A percentile compares a stretch with the other conserved stretches of the same genome.
These are phyloP conservation scores for Triops longicaudatus DNA, from an alignment of 1,140 invertebrate genomes.

Conservation along the genomic window DNA sequence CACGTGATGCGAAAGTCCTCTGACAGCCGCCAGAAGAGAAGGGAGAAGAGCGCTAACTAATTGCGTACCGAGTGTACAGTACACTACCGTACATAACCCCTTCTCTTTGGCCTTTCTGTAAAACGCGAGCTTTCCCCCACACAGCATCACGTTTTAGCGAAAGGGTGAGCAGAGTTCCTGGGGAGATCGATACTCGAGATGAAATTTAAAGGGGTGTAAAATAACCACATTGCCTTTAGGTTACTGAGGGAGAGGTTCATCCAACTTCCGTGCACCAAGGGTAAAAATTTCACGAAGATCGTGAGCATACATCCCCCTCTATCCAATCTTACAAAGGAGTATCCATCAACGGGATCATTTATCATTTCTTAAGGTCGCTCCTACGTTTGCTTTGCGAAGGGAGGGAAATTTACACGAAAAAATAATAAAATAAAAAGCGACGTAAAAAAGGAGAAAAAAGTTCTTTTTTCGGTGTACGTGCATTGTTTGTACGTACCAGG, in stretches of 20 bases:
- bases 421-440: too few species aligned
- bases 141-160: background rate
- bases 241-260: background rate
- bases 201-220: background rate
- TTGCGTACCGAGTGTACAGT: constrained; percentile 11
- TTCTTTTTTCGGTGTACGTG: too few species aligned
- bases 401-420: background rate
- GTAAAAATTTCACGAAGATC: background rate
- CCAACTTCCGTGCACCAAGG: background rate
- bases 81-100: background rate
- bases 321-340: background rate
- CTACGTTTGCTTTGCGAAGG: background rate
- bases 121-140: too few species aligned
- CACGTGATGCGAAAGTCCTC: background rate
- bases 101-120: too few species aligned
- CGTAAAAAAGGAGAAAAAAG: too few species aligned
- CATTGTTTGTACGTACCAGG: background rate
- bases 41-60: constrained; percentile 7
- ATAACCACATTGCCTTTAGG: background rate
- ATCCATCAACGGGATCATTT: background rate
- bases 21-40: constrained; percentile 8
- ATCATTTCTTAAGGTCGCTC: background rate
- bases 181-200: background rate
- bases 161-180: background rate
- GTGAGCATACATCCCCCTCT: background rate